Evolutionary conservation across 2,888 invertebrate genomes (phyloP).

Genomic region (Laothoe populi): DNA sequence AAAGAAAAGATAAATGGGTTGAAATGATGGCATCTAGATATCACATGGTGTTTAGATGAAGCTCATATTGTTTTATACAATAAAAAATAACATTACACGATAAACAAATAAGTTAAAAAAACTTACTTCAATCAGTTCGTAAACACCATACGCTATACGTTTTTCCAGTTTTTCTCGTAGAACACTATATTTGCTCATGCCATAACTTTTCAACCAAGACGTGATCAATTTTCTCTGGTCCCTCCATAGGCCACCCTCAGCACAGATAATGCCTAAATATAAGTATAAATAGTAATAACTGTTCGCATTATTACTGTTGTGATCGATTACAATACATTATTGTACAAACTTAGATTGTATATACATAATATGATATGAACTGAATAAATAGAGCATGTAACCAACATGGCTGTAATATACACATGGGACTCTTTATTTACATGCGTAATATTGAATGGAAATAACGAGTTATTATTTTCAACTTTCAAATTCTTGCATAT

Average conservation of each 20-base stretch:
- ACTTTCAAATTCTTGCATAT: no score
- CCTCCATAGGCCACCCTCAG: constrained; percentile 92
- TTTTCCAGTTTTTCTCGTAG: constrained; percentile 87
- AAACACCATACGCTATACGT: constrained; percentile 86
- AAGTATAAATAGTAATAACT: neutral
- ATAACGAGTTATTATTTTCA: no score
- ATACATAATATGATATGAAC: constrained; percentile 18
- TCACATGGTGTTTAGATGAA: no score
- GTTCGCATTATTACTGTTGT: neutral
- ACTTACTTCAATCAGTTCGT: constrained; percentile 85
- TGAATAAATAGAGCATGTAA: constrained; percentile 21
- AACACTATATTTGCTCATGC: constrained; percentile 87
- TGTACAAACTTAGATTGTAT: neutral
- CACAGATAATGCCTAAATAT: constrained; percentile 90
- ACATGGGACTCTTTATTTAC: neutral
- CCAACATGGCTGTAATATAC: neutral
- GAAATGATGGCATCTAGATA: neutral
- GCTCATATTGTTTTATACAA: neutral
- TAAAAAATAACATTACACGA: neutral
- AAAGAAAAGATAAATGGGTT: no score
- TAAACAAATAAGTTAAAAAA: neutral
- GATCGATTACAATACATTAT: neutral
- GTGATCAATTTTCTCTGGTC: constrained; percentile 91
- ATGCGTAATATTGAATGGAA: neutral
- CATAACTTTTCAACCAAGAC: constrained; percentile 89